Conservation (phyloP, 1,140 invertebrate genomes). For the Drosophila ananassae region DNA sequence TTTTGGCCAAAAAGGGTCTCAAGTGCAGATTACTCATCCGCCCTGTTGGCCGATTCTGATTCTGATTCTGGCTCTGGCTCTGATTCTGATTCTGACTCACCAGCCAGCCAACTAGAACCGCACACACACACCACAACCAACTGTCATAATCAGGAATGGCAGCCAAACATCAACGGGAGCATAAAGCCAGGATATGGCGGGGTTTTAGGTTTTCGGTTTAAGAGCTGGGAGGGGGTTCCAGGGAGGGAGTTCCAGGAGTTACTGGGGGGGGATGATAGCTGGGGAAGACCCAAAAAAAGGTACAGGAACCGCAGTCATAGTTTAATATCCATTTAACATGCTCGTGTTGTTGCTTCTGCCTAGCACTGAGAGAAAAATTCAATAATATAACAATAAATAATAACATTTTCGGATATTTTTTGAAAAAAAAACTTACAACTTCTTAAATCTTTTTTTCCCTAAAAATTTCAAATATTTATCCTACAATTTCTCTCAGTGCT, state of each 20-base stretch:
- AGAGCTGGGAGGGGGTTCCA: not conserved
- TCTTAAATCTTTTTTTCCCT: not conserved
- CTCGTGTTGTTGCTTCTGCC: constrained; percentile 50
- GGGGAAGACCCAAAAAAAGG: constrained; percentile 24
- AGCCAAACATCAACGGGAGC: constrained; percentile 39
- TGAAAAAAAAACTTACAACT: not conserved
- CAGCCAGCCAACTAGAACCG: not conserved
- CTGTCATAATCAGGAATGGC: constrained; percentile 71
- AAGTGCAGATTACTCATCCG: constrained; percentile 41
- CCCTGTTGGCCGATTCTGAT: constrained; percentile 13
- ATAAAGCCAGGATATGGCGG: constrained; percentile 27
- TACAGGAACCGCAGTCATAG: constrained; percentile 66
- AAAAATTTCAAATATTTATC: not conserved
- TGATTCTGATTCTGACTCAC: constrained; percentile 34
- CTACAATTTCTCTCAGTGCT: not conserved
- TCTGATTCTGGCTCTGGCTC: not conserved
- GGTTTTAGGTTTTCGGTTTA: not conserved
- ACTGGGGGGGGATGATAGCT: not conserved
- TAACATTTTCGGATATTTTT: too few relatives aligned
- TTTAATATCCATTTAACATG: constrained; percentile 82
- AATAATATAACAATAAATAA: not conserved
- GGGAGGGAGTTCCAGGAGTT: not conserved
- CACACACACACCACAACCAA: constrained; percentile 47
- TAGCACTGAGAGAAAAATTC: constrained; percentile 18
- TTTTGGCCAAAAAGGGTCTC: constrained; percentile 2